Evolutionary conservation across 1,140 invertebrate species (phyloP).

Genomic region (Papilio helenus): DNA sequence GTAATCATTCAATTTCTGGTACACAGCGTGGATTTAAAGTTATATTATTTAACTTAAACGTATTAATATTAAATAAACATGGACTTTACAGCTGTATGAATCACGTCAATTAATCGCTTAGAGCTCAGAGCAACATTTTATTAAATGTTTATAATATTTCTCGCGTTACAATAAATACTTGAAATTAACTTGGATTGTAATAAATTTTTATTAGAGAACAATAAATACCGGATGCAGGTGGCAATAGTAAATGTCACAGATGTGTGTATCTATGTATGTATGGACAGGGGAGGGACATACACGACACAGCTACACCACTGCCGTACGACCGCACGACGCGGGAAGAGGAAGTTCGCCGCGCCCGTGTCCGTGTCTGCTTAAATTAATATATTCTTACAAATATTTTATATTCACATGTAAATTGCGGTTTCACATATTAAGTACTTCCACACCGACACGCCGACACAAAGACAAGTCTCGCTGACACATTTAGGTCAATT

Average conservation of each 20-base stretch:
- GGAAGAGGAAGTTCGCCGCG: neutral
- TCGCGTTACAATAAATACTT: neutral
- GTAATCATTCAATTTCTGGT: neutral
- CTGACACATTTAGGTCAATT: constrained; percentile 12
- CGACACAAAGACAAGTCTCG: neutral
- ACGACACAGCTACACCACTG: neutral
- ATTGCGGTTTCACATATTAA: too few relatives aligned
- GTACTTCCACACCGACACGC: neutral
- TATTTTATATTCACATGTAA: too few relatives aligned
- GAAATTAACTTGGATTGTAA: neutral
- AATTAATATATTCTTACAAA: too few relatives aligned
- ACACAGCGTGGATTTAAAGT: neutral
- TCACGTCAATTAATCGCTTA: neutral
- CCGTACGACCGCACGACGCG: neutral
- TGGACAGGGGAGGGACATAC: neutral
- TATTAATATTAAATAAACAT: neutral
- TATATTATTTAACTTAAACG: neutral
- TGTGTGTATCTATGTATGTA: neutral
- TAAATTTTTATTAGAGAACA: constrained; percentile 3
- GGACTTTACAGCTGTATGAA: neutral
- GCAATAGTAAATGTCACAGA: neutral
- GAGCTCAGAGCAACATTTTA: neutral
- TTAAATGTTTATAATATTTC: neutral
- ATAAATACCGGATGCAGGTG: constrained; percentile 18
- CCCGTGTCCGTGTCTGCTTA: too few relatives aligned